Base-by-base conservation (phyloP, 2,113 vertebrate genomes). In the Microcebus murinus region DNA sequence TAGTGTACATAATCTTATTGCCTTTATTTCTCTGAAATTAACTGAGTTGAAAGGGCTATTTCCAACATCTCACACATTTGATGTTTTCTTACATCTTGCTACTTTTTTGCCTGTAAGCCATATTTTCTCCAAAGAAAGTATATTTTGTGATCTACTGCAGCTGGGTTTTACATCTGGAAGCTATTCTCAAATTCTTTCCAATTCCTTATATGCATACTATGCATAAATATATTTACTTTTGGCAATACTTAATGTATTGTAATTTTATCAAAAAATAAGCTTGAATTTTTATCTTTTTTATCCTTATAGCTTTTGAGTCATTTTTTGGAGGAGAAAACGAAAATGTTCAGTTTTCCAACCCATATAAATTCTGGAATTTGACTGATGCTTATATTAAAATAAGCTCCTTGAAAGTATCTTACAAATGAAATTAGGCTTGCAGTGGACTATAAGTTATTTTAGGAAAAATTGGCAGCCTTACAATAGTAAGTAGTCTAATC, bases 381-480 rank as follows among this genome's bases (percentile, higher is more conserved):
- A 63, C 48, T 48, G 70, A 87, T 42, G 50, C 4, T 17, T 81
- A 6, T 65, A 59, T 96, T 82, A 63, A 29, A 70, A 71, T 83
- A 91, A 45, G 3, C 13, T 52, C 25, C 52, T 67, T 73, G 50
- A 91, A 80, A 95, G 21, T 57, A 17, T 11, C 73, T 63, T 79
- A 31, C 15, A 52, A 74, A 93, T 82, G 81, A 82, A 63, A 91
- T 73, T 59, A 31, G 76, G 50, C 12, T 84, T 88, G 18, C 61
- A 91, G n/a, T 71, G 29, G 36, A 57, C 67, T 50, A 80, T 50
- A 87, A 90, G 94, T 61, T 74, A 50, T 18, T 3, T 57, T 94
- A 34, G 20, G 48, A 48, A 85, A 91, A 96, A 88, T 21, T 94
- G 91, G 63, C 88, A 91, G 39, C 21, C 63, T 88, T 80, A 10